Evolutionary conservation across 2,797 vertebrate species (phyloP).

Genomic region (Chromobotia macracanthus): DNA sequence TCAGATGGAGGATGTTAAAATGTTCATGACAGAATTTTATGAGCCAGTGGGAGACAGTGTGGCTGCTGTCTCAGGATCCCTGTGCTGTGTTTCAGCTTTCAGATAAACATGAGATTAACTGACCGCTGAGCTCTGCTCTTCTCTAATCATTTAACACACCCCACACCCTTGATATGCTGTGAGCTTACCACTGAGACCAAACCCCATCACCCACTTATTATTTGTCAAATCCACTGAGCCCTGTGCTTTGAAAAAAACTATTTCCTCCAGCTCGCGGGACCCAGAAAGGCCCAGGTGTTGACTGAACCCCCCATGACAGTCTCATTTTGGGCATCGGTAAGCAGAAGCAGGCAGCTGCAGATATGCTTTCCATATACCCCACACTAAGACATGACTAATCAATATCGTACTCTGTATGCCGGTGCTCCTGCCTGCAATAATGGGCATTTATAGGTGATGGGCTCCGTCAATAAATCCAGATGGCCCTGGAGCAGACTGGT

Average conservation of each 20-base stretch:
- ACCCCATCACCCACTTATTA: constrained; percentile 13
- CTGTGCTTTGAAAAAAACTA: constrained; percentile 4
- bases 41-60: constrained; percentile 22
- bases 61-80: constrained; percentile 13
- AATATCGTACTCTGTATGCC: constrained; percentile 37
- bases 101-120: constrained; percentile 43
- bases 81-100: constrained; percentile 29
- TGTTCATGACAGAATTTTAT: background rate
- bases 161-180: constrained; percentile 20
- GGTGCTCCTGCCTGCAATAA: constrained; percentile 28
- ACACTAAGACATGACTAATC: constrained; percentile 43
- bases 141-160: constrained; percentile 34
- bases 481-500: constrained; percentile 24
- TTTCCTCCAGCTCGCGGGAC: constrained; percentile 27
- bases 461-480: constrained; percentile 36
- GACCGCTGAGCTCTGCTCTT: constrained; percentile 27
- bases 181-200: constrained; percentile 10
- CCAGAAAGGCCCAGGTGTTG: constrained; percentile 27
- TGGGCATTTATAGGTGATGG: constrained; percentile 20
- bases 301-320: constrained; percentile 14
- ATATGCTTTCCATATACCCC: constrained; percentile 8
- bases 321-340: constrained; percentile 29
- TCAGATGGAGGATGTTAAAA: constrained; percentile 13
- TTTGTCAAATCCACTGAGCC: constrained; percentile 18
- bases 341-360: constrained; percentile 25